Evolutionary conservation across 2,113 vertebrate genomes (phyloP).

Genomic region (Columba janthina): DNA sequence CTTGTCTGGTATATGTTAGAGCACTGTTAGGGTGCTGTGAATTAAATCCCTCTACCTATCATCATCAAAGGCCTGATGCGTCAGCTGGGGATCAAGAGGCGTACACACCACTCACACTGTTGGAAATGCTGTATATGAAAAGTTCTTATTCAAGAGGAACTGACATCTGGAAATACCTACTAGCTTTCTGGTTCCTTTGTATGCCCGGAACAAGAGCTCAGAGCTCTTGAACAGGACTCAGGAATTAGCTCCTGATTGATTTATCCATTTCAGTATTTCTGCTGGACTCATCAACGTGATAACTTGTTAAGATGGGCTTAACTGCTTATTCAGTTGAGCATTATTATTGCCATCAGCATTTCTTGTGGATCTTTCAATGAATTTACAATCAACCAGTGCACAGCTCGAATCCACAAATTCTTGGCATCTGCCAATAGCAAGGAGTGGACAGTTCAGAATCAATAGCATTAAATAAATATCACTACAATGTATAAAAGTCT

Average conservation of each 20-base stretch:
- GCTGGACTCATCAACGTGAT: neutral
- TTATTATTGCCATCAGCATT: constrained; percentile 25
- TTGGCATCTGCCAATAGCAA: neutral
- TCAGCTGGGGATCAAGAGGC: neutral
- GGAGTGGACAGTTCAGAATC: neutral
- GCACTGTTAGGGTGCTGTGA: neutral
- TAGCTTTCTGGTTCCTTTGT: neutral
- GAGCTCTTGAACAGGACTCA: neutral
- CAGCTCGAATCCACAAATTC: constrained; percentile 1
- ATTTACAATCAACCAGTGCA: constrained; percentile 3
- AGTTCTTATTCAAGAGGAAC: neutral
- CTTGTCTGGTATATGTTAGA: constrained; percentile 14
- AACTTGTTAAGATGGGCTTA: constrained; percentile 17
- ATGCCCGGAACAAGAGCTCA: neutral
- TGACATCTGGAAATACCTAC: neutral
- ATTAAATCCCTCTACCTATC: neutral
- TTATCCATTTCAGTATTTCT: neutral
- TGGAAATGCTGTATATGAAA: neutral
- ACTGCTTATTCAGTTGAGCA: neutral
- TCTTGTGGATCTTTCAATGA: neutral
- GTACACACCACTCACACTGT: neutral
- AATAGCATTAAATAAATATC: neutral
- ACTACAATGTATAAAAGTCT: neutral
- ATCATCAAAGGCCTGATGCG: neutral
- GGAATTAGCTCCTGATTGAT: neutral